These are phyloP conservation scores for Peromyscus californicus DNA, from an alignment of 2,113 vertebrate genomes.

Conservation along the genomic window DNA sequence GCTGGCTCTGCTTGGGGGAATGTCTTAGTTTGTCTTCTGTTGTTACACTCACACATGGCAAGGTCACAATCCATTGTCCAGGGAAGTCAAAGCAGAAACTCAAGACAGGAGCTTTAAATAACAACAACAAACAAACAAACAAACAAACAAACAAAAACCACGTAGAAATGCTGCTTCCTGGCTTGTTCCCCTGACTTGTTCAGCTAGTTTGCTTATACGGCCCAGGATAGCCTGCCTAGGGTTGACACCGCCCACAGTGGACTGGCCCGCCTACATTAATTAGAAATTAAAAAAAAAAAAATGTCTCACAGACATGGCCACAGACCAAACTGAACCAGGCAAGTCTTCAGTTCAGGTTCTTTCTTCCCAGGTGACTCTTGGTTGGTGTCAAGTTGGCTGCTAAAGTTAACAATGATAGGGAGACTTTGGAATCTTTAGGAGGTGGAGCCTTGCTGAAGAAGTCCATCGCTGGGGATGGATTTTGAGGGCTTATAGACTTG, in stretches of 20 bases:
- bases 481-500: background rate
- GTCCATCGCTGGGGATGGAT: background rate
- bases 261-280: background rate
- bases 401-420: background rate
- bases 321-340: background rate
- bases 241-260: background rate
- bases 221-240: background rate
- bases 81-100: background rate
- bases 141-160: background rate
- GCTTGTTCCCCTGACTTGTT: background rate
- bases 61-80: background rate
- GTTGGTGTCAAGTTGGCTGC: background rate
- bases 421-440: background rate
- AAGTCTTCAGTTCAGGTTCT: background rate
- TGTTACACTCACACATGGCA: background rate
- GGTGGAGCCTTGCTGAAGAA: background rate
- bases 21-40: background rate
- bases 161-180: background rate
- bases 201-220: background rate
- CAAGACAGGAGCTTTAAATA: background rate
- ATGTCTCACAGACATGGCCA: background rate
- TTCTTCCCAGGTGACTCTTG: background rate
- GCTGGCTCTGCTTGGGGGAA: background rate
- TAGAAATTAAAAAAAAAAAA: background rate
- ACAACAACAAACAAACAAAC: background rate